These are phyloP conservation scores for Lepidocyrtinus sp. DNA, from an alignment of 2,888 invertebrate species.

Conservation along the genomic window DNA sequence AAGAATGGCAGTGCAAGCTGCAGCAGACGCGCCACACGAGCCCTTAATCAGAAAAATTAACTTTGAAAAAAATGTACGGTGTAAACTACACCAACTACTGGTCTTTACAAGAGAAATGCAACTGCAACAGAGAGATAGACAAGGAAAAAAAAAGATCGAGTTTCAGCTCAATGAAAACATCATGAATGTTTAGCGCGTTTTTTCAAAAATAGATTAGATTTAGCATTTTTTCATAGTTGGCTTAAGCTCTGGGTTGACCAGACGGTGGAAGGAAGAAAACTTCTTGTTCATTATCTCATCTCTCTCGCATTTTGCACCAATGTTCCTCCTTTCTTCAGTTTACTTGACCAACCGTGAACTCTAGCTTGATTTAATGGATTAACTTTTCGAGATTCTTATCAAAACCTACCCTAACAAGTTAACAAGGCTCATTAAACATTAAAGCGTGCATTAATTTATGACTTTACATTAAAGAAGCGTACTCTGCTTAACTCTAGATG, in stretches of 20 bases:
- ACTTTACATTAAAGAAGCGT: conserved; percentile 13
- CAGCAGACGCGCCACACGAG: too few species aligned
- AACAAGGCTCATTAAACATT: conserved; percentile 56
- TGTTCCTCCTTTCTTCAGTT: not conserved
- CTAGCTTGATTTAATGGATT: conserved; percentile 37
- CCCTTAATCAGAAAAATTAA: too few species aligned
- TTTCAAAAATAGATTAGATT: conserved; percentile 18
- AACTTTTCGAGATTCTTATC: not conserved
- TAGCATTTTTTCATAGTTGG: not conserved
- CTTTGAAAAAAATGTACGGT: not conserved
- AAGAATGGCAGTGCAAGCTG: too few species aligned
- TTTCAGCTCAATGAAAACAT: not conserved
- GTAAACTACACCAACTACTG: conserved; percentile 7
- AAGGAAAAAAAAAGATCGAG: not conserved
- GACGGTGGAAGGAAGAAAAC: not conserved
- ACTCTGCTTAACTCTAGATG: not conserved
- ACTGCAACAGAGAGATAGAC: not conserved
- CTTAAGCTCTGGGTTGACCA: not conserved
- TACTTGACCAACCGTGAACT: conserved; percentile 48
- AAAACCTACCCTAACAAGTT: conserved; percentile 26
- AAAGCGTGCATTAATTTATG: conserved; percentile 32
- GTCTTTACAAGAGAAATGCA: not conserved
- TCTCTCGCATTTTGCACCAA: not conserved
- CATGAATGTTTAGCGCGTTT: not conserved
- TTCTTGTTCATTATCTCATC: conserved; percentile 18